phyloP scores from a whole-genome alignment of 2,888 invertebrate species.

The Aphodius sticticus region DNA sequence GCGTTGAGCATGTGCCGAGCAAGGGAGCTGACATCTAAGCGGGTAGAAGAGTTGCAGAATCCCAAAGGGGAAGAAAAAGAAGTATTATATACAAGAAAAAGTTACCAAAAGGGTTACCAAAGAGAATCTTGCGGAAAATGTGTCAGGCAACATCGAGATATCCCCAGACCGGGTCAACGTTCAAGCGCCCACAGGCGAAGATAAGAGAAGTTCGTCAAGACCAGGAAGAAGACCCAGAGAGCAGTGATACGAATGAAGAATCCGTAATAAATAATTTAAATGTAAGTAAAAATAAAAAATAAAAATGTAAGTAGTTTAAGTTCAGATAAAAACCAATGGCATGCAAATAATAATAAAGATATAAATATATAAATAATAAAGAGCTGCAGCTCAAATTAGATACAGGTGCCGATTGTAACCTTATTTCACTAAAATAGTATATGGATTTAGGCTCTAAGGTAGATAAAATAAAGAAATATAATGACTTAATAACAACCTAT shows the following conservation, averaged over 20 bases:
- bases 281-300: too few relatives aligned
- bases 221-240: not conserved
- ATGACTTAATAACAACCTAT: conserved; percentile 14
- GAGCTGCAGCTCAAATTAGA: not conserved
- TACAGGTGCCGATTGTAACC: conserved; percentile 11
- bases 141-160: not conserved
- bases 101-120: not conserved
- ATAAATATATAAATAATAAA: conserved; percentile 4
- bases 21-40: too few relatives aligned
- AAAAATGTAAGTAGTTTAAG: not conserved
- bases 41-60: too few relatives aligned
- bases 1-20: too few relatives aligned
- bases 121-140: not conserved
- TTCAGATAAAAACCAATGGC: not conserved
- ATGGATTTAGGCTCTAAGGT: not conserved
- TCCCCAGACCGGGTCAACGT: too few relatives aligned
- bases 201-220: too few relatives aligned
- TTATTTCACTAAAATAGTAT: not conserved
- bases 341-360: too few relatives aligned
- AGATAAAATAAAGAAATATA: conserved; percentile 5
- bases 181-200: too few relatives aligned
- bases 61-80: too few relatives aligned
- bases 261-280: not conserved
- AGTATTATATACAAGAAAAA: too few relatives aligned
- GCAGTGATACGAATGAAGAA: not conserved